A percentile compares a stretch with the other conserved stretches of the same genome.
These are phyloP conservation scores for Heliopora coerulea DNA, from an alignment of 92 coral and sea anemone species.

Conservation along the genomic window DNA sequence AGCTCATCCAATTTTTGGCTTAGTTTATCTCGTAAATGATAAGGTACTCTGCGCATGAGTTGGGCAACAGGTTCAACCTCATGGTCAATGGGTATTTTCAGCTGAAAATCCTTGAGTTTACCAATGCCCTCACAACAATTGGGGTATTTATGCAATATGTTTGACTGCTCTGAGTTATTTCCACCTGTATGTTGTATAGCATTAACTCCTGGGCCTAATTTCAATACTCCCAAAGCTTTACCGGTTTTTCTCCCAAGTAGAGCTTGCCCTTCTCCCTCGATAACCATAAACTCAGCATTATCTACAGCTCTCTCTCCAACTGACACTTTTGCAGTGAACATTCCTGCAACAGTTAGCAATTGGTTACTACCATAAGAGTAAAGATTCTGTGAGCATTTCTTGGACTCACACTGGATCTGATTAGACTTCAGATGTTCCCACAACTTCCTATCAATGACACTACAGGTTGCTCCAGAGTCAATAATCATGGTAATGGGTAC, in stretches of 20 bases:
- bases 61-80: no score
- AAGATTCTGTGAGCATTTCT: constrained; percentile 43
- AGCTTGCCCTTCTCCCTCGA: background rate
- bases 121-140: no score
- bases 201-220: constrained; percentile 42
- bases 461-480: constrained; percentile 56
- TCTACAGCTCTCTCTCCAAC: background rate
- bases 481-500: constrained; percentile 36
- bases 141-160: constrained; percentile 1
- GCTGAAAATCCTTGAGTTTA: no score
- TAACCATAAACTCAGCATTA: background rate
- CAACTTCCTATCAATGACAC: constrained; percentile 44
- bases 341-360: constrained; percentile 13
- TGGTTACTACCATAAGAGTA: constrained; percentile 23
- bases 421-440: constrained; percentile 21
- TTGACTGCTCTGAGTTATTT: constrained; percentile 22
- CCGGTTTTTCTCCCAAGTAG: constrained; percentile 9
- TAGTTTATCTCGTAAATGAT: no score
- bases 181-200: background rate
- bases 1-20: no score
- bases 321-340: background rate
- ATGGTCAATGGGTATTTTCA: no score
- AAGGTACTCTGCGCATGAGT: no score
- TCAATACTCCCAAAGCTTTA: constrained; percentile 41
- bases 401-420: constrained; percentile 14